Base-by-base conservation (phyloP, 2,888 invertebrate species). In the Strigamia crassipes region DNA sequence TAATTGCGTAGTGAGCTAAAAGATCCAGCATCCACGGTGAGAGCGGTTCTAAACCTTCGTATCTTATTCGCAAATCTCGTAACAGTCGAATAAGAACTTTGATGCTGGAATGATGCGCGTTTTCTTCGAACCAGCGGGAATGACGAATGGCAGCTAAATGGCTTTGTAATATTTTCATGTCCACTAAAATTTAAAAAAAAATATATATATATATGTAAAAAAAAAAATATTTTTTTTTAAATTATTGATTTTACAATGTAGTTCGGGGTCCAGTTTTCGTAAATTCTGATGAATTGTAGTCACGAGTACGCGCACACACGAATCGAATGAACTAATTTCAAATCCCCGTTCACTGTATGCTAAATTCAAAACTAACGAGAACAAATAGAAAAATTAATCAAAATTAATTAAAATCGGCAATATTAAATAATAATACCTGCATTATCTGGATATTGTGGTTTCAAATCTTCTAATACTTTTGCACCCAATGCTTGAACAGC, bases 11-110 rank as follows among this genome's bases (percentile, higher is more conserved):
- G 89, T 99, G 97, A 0, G 97, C 96, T 86, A 99, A 90, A 66
- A 99, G 91, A 89, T 99, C 98, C 46, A 99, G 89, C 93, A 97
- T 96, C 99, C 99, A 99, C 0, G 97, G 96, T 0, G 95, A 95
- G 10, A 99, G 90, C 0, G 96, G 94, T 83, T 94, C 92, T 83
- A 99, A 92, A 0, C 97, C 97, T 84, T 94, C 92, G 89, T 96
- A 98, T 18, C 99, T 92, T 81, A 92, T 92, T 85, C 95, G 92
- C 86, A 99, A 91, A 89, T 99, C 99, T 83, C 97, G 92, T n/a
- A 99, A 90, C 31, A 99, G 91, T 1, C 99, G 92, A 85, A 99
- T 97, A 15, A 99, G 89, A 8, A 96, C 95, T 90, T 97, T 97
- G 83, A 98, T 96, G 27, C 96, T 96, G 6, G 97, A 97, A 88